Percentiles rank a stretch among this genome's conserved stretches.
Evolutionary conservation across 2,797 vertebrate genomes (phyloP).

Genomic region (Alosa sapidissima): DNA sequence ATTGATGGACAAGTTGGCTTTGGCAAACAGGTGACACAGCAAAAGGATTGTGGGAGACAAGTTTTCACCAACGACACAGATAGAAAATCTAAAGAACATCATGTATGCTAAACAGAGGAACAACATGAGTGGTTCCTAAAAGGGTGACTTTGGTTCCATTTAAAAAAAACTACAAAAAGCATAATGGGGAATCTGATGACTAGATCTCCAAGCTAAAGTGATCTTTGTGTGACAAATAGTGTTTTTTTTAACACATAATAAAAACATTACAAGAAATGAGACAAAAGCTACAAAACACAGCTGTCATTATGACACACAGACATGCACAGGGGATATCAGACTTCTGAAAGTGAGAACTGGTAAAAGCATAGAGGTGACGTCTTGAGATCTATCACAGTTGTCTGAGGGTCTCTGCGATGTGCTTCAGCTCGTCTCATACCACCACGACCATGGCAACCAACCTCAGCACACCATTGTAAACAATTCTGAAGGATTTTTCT

Average conservation of each 20-base stretch:
- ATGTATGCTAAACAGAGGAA: constrained; percentile 2
- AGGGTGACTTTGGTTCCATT: constrained; percentile 17
- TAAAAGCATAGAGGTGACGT: neutral
- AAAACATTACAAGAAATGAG: constrained; percentile 14
- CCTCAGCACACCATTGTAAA: constrained; percentile 12
- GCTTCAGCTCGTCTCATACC: neutral
- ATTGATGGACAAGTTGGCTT: constrained; percentile 2
- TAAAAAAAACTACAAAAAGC: neutral
- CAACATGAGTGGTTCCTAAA: neutral
- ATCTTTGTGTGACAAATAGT: neutral
- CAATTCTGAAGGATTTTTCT: constrained; percentile 1
- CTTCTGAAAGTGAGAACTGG: neutral
- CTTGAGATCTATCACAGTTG: constrained; percentile 12
- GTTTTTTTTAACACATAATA: neutral
- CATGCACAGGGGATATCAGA: neutral
- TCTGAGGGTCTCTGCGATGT: constrained; percentile 10
- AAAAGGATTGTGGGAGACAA: neutral
- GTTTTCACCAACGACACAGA: neutral
- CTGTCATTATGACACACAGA: neutral
- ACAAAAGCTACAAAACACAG: constrained; percentile 20
- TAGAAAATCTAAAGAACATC: neutral
- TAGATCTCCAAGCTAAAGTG: neutral
- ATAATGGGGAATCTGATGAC: neutral
- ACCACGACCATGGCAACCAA: constrained; percentile 4
- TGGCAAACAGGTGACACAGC: constrained; percentile 21